Base-by-base conservation (phyloP, 2,113 vertebrate species). In the Phalacrocorax aristotelis region DNA sequence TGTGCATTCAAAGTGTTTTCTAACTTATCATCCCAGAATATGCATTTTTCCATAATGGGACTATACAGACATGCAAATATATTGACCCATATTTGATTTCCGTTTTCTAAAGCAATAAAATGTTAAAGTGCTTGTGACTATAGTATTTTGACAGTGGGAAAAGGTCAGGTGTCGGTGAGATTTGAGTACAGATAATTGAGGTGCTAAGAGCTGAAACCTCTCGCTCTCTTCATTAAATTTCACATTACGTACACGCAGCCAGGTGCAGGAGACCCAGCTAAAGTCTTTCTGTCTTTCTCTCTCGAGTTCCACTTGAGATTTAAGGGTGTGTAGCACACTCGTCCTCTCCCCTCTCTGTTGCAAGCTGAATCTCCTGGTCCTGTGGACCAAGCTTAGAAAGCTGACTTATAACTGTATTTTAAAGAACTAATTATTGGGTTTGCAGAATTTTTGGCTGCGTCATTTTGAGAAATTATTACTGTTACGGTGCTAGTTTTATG, bases 11-110 rank as follows among this genome's bases (percentile, higher is more conserved):
- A 2, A 40, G n/a, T 4, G 8, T 13, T 44, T 17, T 49, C 32
- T 18, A 6, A 40, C 20, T 44, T 49, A 11, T 3, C 5, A 0
- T 3, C 7, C 0, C 0, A 44, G 14, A 42, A 46, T 3, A 3
- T 1, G 27, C 7, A 0, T 69, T 77, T 83, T 68, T 58, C 66
- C 58, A 16, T 26, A 20, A 20, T 7, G 44, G 48, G 36, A 9
- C 77, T 40, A 9, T 7, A 36, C 14, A 65, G 49, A 15, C 34
- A 13, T 22, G 44, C 38, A 46, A 36, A 40, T 68, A 3, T 2
- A 30, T 77, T 40, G 30, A 27, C 20, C 36, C 12, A 2, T 34
- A 5, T 57, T 80, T 46, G 49, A 40, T 68, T 91, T 80, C 7
- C 11, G 40, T 86, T 93, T 79, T 58, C 15, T 21, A 11, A 48